Conservation (phyloP, 2,113 vertebrate genomes). For the Anhinga anhinga region DNA sequence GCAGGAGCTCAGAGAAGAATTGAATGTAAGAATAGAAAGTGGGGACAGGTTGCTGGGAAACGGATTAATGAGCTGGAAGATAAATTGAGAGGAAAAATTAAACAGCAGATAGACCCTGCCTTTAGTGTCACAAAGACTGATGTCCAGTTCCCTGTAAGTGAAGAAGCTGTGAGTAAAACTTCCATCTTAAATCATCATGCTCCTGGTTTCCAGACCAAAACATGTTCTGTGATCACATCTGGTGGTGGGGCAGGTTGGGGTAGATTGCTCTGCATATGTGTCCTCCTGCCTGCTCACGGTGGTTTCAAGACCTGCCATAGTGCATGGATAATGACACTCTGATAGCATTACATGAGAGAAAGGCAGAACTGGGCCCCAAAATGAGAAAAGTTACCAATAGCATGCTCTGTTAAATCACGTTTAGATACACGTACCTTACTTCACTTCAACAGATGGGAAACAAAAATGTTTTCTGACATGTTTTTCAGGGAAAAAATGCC, state of each 20-base stretch:
- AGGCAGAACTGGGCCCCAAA: background rate
- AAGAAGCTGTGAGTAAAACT: constrained; percentile 29
- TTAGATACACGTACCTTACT: background rate
- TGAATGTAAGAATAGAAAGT: constrained; percentile 67
- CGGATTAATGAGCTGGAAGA: constrained; percentile 70
- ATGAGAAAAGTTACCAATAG: background rate
- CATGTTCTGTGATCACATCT: background rate
- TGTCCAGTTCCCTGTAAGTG: constrained; percentile 35
- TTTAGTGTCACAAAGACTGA: constrained; percentile 63
- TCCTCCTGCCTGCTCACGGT: background rate
- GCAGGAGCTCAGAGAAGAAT: constrained; percentile 58
- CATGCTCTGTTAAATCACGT: background rate
- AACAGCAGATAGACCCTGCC: constrained; percentile 67
- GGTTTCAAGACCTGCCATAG: background rate
- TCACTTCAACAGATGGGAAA: background rate
- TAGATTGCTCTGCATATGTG: fast-evolving
- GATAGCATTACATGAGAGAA: background rate
- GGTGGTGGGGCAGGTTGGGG: background rate
- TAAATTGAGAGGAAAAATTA: constrained; percentile 68
- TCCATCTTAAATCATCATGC: background rate
- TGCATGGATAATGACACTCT: background rate
- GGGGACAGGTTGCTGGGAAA: constrained; percentile 70
- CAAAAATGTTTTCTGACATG: background rate
- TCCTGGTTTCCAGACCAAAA: background rate
- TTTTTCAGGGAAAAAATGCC: background rate